phyloP scores from a whole-genome alignment of 2,113 vertebrate species.

The Xyrauchen texanus region DNA sequence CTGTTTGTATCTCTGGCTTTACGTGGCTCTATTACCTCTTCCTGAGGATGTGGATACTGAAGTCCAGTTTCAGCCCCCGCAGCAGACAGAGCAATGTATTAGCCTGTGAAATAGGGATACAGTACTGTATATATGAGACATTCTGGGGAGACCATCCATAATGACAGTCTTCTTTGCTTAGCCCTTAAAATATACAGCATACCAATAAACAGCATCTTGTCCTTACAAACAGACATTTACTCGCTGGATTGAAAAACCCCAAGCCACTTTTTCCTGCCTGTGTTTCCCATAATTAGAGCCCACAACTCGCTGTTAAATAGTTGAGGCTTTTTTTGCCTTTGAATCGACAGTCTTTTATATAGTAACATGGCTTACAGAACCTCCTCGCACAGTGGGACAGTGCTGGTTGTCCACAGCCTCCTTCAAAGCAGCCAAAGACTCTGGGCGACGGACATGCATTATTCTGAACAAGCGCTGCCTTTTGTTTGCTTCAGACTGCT shows the following conservation, averaged over 20 bases:
- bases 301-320: conserved; percentile 77
- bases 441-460: conserved; percentile 72
- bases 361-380: conserved; percentile 65
- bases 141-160: conserved; percentile 62
- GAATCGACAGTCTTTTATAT: conserved; percentile 78
- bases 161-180: conserved; percentile 79
- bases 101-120: conserved; percentile 59
- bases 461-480: conserved; percentile 73
- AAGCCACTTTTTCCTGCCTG: conserved; percentile 73
- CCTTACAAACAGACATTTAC: conserved; percentile 68
- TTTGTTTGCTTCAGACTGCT: conserved; percentile 74
- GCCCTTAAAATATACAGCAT: conserved; percentile 66
- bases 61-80: conserved; percentile 41
- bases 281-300: conserved; percentile 75
- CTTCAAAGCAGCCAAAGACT: conserved; percentile 72
- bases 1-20: conserved; percentile 56
- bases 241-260: conserved; percentile 67
- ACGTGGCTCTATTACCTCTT: conserved; percentile 47
- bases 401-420: conserved; percentile 61
- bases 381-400: conserved; percentile 16
- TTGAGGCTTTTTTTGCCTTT: conserved; percentile 74
- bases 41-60: conserved; percentile 66
- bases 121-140: conserved; percentile 64
- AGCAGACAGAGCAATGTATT: no score
- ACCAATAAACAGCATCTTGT: conserved; percentile 74